phyloP scores from a whole-genome alignment of 2,888 invertebrate genomes.

The Brenthis daphne region DNA sequence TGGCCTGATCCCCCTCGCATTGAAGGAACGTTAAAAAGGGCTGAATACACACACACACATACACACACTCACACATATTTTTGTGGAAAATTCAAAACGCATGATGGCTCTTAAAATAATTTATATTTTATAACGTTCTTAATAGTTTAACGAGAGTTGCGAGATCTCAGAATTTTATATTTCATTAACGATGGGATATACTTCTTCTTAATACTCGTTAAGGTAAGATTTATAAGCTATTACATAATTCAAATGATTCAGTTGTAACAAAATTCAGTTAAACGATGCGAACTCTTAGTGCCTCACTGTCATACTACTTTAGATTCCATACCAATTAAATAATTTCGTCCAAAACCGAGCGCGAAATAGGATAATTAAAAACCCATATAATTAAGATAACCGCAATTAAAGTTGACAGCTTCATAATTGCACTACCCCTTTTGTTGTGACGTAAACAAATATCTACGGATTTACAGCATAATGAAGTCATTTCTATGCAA shows the following conservation, averaged over 20 bases:
- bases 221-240: slow-evolving; percentile 13
- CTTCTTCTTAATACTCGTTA: slow-evolving; percentile 18
- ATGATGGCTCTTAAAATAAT: slow-evolving; percentile 2
- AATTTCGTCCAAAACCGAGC: not conserved
- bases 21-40: too few species aligned
- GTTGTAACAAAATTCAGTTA: slow-evolving; percentile 14
- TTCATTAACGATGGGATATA: slow-evolving; percentile 3
- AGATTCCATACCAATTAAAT: slow-evolving; percentile 11
- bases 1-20: too few species aligned
- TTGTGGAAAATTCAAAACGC: not conserved
- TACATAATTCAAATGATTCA: slow-evolving; percentile 14
- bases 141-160: not conserved
- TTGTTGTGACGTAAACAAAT: too few species aligned
- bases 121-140: slow-evolving; percentile 5
- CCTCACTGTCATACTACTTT: not conserved
- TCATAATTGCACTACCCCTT: too few species aligned
- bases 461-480: too few species aligned
- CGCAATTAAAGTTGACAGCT: too few species aligned
- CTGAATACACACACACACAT: too few species aligned
- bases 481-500: too few species aligned
- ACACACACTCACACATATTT: not conserved
- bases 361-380: not conserved
- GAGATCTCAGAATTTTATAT: slow-evolving; percentile 15
- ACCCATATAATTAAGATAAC: not conserved
- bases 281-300: not conserved